Evolutionary conservation across 2,797 vertebrate genomes (phyloP).

Genomic region (Enteromius argenteus): DNA sequence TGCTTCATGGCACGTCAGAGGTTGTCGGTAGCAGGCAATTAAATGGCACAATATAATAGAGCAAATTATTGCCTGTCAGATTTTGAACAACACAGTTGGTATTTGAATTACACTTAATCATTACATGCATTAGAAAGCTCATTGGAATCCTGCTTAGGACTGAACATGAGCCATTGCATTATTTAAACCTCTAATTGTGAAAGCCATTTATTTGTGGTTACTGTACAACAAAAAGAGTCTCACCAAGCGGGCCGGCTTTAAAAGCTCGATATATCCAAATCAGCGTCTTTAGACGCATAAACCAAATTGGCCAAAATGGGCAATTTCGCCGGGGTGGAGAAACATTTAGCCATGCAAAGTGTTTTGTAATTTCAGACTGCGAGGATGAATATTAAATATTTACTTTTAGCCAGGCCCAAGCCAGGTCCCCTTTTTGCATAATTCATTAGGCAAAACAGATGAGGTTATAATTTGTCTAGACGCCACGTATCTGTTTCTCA

Average conservation of each 20-base stretch:
- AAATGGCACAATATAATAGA: constrained; percentile 97
- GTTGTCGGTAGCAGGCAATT: constrained; percentile 95
- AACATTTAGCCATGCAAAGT: constrained; percentile 91
- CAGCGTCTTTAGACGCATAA: constrained; percentile 90
- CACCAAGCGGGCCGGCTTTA: constrained; percentile 87
- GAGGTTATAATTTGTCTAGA: constrained; percentile 65
- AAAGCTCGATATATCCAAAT: constrained; percentile 93
- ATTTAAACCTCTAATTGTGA: constrained; percentile 95
- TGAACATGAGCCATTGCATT: constrained; percentile 93
- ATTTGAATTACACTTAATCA: constrained; percentile 97
- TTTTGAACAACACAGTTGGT: constrained; percentile 97
- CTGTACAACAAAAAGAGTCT: constrained; percentile 91
- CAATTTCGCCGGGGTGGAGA: constrained; percentile 86
- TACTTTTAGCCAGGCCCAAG: constrained; percentile 64
- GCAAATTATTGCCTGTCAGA: constrained; percentile 96
- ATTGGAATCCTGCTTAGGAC: constrained; percentile 93
- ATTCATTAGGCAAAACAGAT: constrained; percentile 63
- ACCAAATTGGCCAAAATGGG: constrained; percentile 90
- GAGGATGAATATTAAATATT: constrained; percentile 79
- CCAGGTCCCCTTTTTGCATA: constrained; percentile 63
- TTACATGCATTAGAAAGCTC: constrained; percentile 96
- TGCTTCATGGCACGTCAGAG: constrained; percentile 95
- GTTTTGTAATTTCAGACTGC: constrained; percentile 86
- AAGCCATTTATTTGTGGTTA: constrained; percentile 94
- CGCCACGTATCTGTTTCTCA: constrained; percentile 53